These are phyloP conservation scores for Coenobita brevimanus DNA, from an alignment of 1,140 invertebrate genomes.

Conservation along the genomic window DNA sequence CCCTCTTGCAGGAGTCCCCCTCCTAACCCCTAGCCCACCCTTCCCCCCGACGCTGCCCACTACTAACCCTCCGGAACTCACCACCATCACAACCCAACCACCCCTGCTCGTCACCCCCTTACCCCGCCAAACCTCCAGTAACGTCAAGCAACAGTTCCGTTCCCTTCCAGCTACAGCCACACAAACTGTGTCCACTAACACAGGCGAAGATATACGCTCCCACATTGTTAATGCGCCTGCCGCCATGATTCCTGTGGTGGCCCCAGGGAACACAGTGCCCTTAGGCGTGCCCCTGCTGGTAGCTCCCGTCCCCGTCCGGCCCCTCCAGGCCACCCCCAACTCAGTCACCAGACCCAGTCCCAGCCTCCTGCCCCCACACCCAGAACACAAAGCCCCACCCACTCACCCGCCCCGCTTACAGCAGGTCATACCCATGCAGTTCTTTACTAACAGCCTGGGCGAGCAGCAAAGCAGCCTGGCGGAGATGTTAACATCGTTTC, in stretches of 20 bases:
- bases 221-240: too few relatives aligned
- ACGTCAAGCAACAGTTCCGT: too few relatives aligned
- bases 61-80: conserved; percentile 43
- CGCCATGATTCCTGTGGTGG: too few relatives aligned
- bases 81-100: background rate
- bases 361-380: background rate
- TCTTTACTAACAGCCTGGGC: background rate
- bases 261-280: background rate
- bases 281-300: conserved; percentile 29
- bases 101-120: background rate
- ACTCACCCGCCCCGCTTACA: conserved; percentile 24
- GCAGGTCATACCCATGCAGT: conserved; percentile 6
- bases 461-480: background rate
- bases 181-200: too few relatives aligned
- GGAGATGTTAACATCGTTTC: background rate
- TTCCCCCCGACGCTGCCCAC: background rate
- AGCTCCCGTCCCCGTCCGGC: background rate
- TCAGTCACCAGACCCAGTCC: background rate
- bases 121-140: background rate
- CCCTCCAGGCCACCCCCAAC: background rate
- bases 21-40: conserved; percentile 19
- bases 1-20: conserved; percentile 38
- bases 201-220: too few relatives aligned
- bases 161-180: too few relatives aligned
- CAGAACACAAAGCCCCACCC: background rate